phyloP scores from a whole-genome alignment of 2,113 vertebrate species.

The Chauna torquata region DNA sequence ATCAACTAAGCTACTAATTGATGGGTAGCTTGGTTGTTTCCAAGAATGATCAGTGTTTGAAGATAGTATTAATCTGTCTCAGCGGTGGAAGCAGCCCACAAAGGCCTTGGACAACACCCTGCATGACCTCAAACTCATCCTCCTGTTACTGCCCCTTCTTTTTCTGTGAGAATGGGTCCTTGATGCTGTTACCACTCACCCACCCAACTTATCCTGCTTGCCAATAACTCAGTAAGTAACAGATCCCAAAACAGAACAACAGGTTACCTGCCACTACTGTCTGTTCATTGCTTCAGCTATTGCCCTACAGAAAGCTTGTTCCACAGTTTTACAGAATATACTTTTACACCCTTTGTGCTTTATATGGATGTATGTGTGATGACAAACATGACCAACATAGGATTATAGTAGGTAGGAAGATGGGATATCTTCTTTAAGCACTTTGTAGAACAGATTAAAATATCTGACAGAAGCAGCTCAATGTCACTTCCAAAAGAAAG shows the following conservation, averaged over 20 bases:
- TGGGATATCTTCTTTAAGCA: background rate
- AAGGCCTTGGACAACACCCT: background rate
- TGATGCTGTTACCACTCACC: background rate
- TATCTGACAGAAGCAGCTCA: background rate
- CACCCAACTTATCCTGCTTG: background rate
- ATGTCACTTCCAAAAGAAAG: background rate
- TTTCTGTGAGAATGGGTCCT: background rate
- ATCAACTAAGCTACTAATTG: background rate
- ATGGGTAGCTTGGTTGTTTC: background rate
- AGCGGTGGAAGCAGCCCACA: background rate
- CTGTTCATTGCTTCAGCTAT: background rate
- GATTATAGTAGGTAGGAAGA: background rate
- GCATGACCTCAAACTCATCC: background rate
- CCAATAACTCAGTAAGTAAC: background rate
- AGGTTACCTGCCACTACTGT: background rate
- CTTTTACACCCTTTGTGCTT: background rate
- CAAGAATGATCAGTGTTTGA: background rate
- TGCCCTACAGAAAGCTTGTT: background rate
- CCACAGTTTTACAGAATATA: background rate
- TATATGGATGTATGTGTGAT: background rate
- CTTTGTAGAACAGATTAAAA: background rate
- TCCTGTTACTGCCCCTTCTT: background rate
- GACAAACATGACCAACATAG: background rate
- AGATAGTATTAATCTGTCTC: background rate
- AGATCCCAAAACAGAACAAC: background rate